Percentiles rank a stretch among this genome's conserved stretches.
Evolutionary conservation across 2,797 vertebrate species (phyloP).

Genomic region (Chiroxiphia lanceolata): DNA sequence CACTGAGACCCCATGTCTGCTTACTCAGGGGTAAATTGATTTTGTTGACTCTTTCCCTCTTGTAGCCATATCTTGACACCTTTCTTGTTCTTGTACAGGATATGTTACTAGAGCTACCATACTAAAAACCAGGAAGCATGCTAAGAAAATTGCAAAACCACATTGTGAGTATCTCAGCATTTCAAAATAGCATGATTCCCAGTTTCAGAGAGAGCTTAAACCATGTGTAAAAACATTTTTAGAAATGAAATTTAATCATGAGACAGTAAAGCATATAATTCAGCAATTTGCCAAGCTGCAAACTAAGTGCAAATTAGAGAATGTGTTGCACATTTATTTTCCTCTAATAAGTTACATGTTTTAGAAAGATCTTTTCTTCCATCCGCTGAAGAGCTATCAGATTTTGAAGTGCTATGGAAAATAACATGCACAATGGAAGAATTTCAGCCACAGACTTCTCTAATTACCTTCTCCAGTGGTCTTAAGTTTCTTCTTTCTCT

Average conservation of each 20-base stretch:
- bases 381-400: background rate
- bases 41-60: background rate
- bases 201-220: background rate
- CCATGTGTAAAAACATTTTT: background rate
- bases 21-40: background rate
- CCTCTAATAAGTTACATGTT: background rate
- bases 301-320: background rate
- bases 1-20: background rate
- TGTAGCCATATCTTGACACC: background rate
- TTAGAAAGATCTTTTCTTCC: background rate
- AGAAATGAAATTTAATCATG: background rate
- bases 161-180: background rate
- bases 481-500: background rate
- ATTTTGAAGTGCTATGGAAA: slow-evolving; percentile 1
- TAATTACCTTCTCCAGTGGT: background rate
- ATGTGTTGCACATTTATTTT: background rate
- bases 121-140: background rate
- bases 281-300: background rate
- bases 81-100: background rate
- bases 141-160: background rate
- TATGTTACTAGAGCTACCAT: background rate
- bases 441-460: slow-evolving; percentile 19
- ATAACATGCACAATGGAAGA: background rate
- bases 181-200: background rate
- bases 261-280: background rate